phyloP scores from a whole-genome alignment of 2,797 vertebrate genomes.

The Martes flavigula region DNA sequence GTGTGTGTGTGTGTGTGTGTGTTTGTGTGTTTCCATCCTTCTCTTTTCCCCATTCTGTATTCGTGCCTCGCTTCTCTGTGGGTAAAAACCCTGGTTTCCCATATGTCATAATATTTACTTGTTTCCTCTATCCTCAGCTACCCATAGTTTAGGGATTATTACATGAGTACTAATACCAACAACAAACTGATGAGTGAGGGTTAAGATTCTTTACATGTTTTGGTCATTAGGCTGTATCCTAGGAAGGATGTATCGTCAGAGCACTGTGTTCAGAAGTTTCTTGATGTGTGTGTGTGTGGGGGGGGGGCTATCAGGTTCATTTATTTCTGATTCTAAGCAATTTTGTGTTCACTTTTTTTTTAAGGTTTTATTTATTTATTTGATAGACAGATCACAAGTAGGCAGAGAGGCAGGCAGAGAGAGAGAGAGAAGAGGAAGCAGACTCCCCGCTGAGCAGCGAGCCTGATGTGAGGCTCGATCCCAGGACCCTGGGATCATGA shows the following conservation, averaged over 20 bases:
- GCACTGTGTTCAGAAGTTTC: neutral
- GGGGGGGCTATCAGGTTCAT: neutral
- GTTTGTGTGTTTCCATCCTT: neutral
- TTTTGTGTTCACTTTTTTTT: neutral
- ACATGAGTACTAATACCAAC: neutral
- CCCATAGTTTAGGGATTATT: neutral
- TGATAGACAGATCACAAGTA: too few species aligned
- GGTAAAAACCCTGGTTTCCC: neutral
- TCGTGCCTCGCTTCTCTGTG: neutral
- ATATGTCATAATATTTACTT: neutral
- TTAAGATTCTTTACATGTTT: neutral
- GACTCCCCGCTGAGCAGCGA: too few species aligned
- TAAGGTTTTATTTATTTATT: too few species aligned
- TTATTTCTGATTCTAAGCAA: slow-evolving; percentile 1
- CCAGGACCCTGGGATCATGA: too few species aligned
- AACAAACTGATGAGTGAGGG: neutral
- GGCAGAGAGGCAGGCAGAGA: too few species aligned
- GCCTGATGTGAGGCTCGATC: too few species aligned
- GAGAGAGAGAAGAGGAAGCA: too few species aligned
- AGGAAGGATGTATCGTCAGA: neutral
- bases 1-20: neutral
- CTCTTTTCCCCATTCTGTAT: neutral
- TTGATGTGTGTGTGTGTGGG: neutral
- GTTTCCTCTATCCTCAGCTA: neutral
- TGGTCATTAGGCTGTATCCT: neutral